Conservation (phyloP, 2,888 invertebrate genomes). For the Elegia similella region DNA sequence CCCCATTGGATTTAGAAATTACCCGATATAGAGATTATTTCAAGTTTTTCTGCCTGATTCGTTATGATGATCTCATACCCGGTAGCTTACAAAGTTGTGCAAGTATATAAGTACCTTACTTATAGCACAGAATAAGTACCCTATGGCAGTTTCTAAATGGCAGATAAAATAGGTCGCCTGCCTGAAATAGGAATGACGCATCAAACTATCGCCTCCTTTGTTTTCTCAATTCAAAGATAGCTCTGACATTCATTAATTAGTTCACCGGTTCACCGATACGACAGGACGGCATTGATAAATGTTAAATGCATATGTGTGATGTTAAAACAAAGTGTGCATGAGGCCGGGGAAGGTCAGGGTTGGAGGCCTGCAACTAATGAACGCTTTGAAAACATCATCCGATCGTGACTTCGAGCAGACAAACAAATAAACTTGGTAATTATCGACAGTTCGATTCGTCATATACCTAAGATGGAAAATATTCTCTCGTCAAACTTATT, state of each 20-base stretch:
- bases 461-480: no score
- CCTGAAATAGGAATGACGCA: constrained; percentile 9
- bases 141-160: not conserved
- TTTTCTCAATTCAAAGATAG: constrained; percentile 18
- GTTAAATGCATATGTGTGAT: not conserved
- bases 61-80: no score
- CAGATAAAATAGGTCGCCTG: not conserved
- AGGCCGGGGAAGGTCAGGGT: constrained; percentile 1
- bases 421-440: not conserved
- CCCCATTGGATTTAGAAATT: no score
- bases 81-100: no score
- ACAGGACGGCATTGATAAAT: not conserved
- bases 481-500: no score
- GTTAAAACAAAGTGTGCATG: not conserved
- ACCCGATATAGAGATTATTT: no score
- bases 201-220: constrained; percentile 2
- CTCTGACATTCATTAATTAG: constrained; percentile 8
- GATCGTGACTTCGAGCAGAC: not conserved
- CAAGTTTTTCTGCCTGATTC: no score
- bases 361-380: not conserved
- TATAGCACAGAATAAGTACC: not conserved
- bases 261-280: not conserved
- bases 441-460: no score
- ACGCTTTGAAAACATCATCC: not conserved
- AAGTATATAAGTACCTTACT: no score